Base-by-base conservation (phyloP, 1,140 invertebrate genomes). In the Metaphire vulgaris region DNA sequence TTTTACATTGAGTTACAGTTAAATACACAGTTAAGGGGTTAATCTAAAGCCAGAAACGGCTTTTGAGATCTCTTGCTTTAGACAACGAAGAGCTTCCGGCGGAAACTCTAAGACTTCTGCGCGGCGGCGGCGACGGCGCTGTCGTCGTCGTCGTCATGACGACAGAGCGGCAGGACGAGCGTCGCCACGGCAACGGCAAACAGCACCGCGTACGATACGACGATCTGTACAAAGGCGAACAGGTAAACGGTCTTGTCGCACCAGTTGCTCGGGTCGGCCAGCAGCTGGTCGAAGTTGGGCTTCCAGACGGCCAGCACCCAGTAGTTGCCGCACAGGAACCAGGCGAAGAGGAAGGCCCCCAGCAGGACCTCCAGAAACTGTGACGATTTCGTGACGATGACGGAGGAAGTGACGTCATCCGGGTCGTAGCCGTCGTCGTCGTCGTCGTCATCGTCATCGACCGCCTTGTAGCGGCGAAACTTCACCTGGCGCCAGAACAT, bases 311-410 rank as follows among this genome's bases (percentile, higher is more conserved):
- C 32, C 74, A 81, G 81, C 33, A 83, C 75, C 83, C 83, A 84
- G 81, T 91, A 92, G 85, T 93, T 93, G 28, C 92, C 92, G 83
- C 90, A 83, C 12, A 88, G 84, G 73, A 84, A 84, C 84, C 83
- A 85, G 68, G 81, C 76, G 69, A 78, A 76, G 26, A 83, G 79
- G 82, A 93, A 92, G 34, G 89, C 83, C 21, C 90, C 89, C 1
- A 92, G 87, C 0, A 87, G 86, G 73, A 90, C 88, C 76, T 89
- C 87, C 33, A 88, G 87, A 41, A 81, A 81, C 12, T 76, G 75
- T 68, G 79, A 85, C 2, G 82, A 83, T 16, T 78, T 79, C 16
- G 81, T 80, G 0, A 80, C 77, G 67, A 83, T 79, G 31, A 79
- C 72, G 30, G 74, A 75, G 14, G 65, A 81, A 66, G 86, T 83